Conservation (phyloP, 2,797 vertebrate species). For the Zalophus californianus region DNA sequence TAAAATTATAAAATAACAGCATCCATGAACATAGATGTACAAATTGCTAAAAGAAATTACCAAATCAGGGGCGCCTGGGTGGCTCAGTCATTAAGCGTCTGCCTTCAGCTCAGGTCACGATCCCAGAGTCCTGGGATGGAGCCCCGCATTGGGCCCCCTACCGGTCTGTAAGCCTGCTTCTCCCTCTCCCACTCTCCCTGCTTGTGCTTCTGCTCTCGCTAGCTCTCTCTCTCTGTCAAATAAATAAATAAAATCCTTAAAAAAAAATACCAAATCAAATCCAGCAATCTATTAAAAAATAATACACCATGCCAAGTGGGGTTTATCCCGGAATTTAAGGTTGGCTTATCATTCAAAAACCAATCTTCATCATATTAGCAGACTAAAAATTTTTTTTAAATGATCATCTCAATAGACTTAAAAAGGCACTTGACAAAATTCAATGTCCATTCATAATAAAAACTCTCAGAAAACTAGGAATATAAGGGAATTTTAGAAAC, state of each 20-base stretch:
- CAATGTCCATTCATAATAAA: neutral
- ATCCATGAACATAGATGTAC: neutral
- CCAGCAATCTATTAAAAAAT: neutral
- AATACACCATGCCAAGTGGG: neutral
- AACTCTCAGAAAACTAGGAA: neutral
- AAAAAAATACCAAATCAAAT: neutral
- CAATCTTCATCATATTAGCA: neutral
- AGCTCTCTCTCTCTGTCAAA: too few species aligned
- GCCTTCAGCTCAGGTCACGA: too few species aligned
- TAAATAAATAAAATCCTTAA: too few species aligned
- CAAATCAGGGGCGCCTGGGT: neutral
- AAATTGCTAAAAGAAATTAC: neutral
- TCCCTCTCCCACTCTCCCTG: too few species aligned
- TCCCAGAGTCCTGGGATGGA: too few species aligned
- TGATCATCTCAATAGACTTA: neutral
- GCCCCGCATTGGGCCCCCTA: too few species aligned
- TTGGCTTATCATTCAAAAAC: neutral
- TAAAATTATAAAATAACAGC: neutral
- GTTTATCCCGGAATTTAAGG: neutral
- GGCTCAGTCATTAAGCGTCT: too few species aligned
- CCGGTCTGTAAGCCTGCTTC: too few species aligned
- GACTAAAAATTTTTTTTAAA: neutral
- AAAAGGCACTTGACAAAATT: neutral
- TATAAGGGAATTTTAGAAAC: neutral
- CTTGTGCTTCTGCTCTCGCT: too few species aligned